Base-by-base conservation (phyloP, 64 coral and sea anemone genomes). In the Montipora cactus region DNA sequence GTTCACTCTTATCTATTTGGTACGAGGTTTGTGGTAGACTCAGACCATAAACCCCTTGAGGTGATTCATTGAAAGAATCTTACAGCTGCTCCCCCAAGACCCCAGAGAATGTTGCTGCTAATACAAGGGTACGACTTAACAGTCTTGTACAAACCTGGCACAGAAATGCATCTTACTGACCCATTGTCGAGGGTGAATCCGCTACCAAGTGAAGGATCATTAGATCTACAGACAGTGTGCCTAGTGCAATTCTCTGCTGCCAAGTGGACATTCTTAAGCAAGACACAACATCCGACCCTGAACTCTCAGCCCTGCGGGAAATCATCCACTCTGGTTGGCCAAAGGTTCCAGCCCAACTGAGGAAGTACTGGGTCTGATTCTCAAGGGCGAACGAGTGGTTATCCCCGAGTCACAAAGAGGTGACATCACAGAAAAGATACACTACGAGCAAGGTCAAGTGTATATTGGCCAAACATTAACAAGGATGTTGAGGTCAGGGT, bases 291-390 rank as follows among this genome's bases (percentile, higher is more conserved):
- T 7, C 28, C 28, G 1, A 28, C 28, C 28, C 28, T 28, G 28
- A 28, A 28, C 28, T 28, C 28, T 28, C 28, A 28, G 28, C 28
- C 28, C 28, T 28, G 7, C 46, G 62, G 47, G 78, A 91, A 81
- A 28, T 70, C 58, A 70, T 72, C 9, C 75, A 92, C 49, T 44
- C 8, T 84, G 79, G 90, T 13, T 92, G 90, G 90, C 90, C 90
- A 59, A 50, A 76, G 18, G 78, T 92, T 28, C 79, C 90, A 74
- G 46, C 50, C 10, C 57, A n/a, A 44, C 0, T 91, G n/a, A 92
- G 51, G 53, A 10, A 28, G 20, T 76, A 92, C 59, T 84, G 67
- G 90, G 69, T 50, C 16, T 91, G 20, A 18, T 91, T 1, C 5
- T 83, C 14, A 83, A 91, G 53, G 66, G 90, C 5, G 18, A 91